Evolutionary conservation across 1,140 invertebrate genomes (phyloP).

Genomic region (Gryllus bimaculatus): DNA sequence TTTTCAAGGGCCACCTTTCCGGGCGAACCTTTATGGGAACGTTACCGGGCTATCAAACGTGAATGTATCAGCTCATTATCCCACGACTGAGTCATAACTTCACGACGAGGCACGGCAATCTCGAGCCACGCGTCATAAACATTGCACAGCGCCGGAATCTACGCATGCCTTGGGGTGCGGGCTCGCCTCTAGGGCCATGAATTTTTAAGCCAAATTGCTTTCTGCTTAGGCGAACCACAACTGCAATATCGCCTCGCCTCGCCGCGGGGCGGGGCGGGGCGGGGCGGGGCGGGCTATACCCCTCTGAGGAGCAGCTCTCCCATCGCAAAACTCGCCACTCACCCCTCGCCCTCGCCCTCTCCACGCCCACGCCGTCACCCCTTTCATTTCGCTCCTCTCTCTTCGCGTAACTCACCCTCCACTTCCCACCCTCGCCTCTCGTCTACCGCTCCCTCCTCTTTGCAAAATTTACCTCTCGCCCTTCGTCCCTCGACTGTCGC

Average conservation of each 20-base stretch:
- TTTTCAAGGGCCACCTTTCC: not conserved
- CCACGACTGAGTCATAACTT: not conserved
- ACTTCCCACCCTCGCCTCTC: too few species aligned
- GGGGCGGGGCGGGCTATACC: too few species aligned
- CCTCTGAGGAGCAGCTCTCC: too few species aligned
- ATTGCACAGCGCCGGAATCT: not conserved
- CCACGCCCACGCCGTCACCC: too few species aligned
- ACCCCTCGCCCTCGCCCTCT: too few species aligned
- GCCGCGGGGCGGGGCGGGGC: too few species aligned
- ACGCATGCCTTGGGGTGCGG: not conserved
- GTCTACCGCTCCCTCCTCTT: too few species aligned
- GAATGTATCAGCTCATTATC: constrained; percentile 4
- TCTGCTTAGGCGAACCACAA: not conserved
- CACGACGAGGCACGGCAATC: not conserved
- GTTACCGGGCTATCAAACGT: not conserved
- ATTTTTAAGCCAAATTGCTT: not conserved
- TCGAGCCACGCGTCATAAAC: not conserved
- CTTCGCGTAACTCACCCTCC: too few species aligned
- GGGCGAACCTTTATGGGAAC: not conserved
- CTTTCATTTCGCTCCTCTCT: too few species aligned
- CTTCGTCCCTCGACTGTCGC: too few species aligned
- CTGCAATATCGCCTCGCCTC: not conserved
- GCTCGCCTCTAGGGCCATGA: not conserved
- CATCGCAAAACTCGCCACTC: not conserved
- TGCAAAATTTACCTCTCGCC: too few species aligned